Conservation (phyloP, 2,113 vertebrate species). For the Pristiophorus japonicus region DNA sequence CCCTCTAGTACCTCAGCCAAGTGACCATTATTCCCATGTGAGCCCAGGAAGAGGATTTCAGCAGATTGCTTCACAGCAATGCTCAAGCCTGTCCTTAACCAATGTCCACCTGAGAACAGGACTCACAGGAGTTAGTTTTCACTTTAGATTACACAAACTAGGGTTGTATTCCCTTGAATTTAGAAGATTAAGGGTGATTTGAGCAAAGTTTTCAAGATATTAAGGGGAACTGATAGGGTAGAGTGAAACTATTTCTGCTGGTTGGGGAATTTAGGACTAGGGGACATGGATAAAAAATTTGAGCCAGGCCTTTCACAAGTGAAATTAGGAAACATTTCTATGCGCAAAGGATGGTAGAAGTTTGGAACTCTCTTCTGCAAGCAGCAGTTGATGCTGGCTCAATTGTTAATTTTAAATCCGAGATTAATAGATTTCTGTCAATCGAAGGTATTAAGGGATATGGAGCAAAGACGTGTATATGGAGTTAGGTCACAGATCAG, state of each 20-base stretch:
- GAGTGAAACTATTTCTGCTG: background rate
- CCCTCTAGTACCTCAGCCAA: background rate
- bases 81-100: background rate
- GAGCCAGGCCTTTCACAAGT: background rate
- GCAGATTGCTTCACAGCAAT: background rate
- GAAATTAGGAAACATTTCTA: background rate
- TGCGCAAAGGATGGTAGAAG: background rate
- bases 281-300: background rate
- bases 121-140: background rate
- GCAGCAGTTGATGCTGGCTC: background rate
- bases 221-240: background rate
- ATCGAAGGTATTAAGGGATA: background rate
- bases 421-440: background rate
- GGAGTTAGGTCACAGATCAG: background rate
- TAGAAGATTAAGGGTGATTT: background rate
- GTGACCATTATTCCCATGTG: background rate
- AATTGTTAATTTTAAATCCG: background rate
- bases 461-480: background rate
- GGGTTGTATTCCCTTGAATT: background rate
- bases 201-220: background rate
- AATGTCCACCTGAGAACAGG: background rate
- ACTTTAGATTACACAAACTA: background rate
- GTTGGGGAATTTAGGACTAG: background rate
- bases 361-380: background rate
- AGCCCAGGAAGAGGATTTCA: background rate